Conservation (phyloP, 2,797 vertebrate genomes). For the Enteromius anoplus region DNA sequence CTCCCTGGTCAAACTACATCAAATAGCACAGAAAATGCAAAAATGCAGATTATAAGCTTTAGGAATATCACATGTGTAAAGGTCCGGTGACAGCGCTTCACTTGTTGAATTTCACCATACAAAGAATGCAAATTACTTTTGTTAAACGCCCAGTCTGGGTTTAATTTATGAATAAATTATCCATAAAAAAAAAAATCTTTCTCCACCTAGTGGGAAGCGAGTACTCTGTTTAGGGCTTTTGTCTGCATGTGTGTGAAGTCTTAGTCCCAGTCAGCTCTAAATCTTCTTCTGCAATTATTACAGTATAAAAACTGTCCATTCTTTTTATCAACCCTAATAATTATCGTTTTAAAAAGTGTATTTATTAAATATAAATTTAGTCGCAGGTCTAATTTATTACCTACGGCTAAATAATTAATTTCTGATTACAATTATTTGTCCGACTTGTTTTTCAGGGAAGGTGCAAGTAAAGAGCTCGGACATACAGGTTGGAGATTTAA, state of each 20-base stretch:
- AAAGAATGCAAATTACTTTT: neutral
- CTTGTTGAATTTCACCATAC: neutral
- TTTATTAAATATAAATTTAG: neutral
- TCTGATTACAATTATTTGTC: conserved; percentile 16
- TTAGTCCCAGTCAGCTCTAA: neutral
- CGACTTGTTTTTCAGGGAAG: conserved; percentile 77
- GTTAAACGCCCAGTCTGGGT: neutral
- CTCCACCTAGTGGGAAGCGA: neutral
- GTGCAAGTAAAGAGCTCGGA: conserved; percentile 97
- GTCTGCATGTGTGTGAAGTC: conserved; percentile 5
- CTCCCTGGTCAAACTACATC: neutral
- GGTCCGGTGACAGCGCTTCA: neutral
- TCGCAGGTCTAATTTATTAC: neutral
- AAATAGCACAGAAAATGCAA: neutral
- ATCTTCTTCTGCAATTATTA: neutral
- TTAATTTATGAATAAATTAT: conserved; percentile 15
- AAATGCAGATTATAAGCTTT: neutral
- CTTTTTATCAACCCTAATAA: neutral
- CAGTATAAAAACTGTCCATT: neutral
- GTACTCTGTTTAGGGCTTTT: neutral
- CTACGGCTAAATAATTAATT: neutral
- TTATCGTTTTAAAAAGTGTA: neutral
- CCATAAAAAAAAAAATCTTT: neutral
- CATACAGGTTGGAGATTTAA: conserved; percentile 98
- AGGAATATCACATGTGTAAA: conserved; percentile 1